phyloP scores from a whole-genome alignment of 2,888 invertebrate genomes.

The Hipparchia semele region DNA sequence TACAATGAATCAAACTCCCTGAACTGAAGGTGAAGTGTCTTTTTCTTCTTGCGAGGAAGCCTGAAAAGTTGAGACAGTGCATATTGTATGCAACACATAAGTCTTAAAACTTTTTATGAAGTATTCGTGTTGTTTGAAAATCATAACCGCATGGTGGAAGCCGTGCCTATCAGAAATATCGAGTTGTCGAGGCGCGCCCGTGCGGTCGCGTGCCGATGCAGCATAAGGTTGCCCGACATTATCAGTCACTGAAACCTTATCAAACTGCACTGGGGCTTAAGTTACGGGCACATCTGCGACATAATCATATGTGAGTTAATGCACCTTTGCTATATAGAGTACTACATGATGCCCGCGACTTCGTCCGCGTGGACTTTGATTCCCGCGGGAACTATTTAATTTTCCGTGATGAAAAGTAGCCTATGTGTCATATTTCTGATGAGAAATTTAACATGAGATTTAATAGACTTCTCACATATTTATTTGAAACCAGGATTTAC shows the following conservation, averaged over 20 bases:
- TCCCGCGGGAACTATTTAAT: no score
- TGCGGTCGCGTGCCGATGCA: constrained; percentile 69
- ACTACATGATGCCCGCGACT: background rate
- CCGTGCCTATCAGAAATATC: constrained; percentile 48
- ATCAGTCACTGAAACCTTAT: constrained; percentile 61
- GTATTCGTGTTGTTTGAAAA: constrained; percentile 36
- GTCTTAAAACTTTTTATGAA: constrained; percentile 17
- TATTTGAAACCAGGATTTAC: no score
- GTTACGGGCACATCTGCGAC: constrained; percentile 41
- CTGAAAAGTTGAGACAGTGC: constrained; percentile 13
- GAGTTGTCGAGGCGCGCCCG: constrained; percentile 45
- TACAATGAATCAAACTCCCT: background rate
- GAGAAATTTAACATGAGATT: no score
- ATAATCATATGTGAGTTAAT: constrained; percentile 35
- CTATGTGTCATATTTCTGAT: no score
- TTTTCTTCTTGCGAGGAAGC: constrained; percentile 7
- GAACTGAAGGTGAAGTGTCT: background rate
- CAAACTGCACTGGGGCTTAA: constrained; percentile 45
- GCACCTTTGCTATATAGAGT: constrained; percentile 6
- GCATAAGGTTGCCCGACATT: constrained; percentile 58
- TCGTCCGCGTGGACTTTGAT: no score
- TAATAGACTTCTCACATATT: no score
- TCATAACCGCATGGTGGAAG: constrained; percentile 52
- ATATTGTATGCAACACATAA: constrained; percentile 9
- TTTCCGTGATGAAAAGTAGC: no score